A percentile compares a stretch with the other conserved stretches of the same genome.
phyloP scores from a whole-genome alignment of 2,888 invertebrate genomes.

The Torymus texanus region DNA sequence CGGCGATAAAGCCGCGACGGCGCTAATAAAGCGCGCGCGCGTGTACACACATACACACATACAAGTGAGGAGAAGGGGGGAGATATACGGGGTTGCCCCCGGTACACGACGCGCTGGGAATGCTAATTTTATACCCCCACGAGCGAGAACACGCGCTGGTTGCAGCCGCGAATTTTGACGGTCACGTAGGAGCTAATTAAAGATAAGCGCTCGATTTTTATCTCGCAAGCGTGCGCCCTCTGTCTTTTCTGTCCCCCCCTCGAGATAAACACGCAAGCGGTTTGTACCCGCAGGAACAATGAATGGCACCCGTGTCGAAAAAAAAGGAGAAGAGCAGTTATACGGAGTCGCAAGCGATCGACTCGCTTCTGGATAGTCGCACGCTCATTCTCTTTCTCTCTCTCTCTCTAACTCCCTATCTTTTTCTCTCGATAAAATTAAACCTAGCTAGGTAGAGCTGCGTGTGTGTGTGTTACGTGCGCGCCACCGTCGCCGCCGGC shows the following conservation, averaged over 20 bases:
- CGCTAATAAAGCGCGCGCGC: background rate
- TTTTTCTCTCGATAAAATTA: slow-evolving; percentile 36
- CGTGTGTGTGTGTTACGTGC: too few species aligned
- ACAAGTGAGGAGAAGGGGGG: background rate
- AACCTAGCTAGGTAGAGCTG: slow-evolving; percentile 8
- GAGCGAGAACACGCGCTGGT: background rate
- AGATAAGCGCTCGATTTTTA: slow-evolving; percentile 30
- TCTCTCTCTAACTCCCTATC: too few species aligned
- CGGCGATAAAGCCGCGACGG: too few species aligned
- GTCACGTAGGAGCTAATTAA: slow-evolving; percentile 30
- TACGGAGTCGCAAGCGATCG: slow-evolving; percentile 31
- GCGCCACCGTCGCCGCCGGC: too few species aligned
- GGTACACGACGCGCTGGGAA: background rate
- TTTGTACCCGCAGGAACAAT: slow-evolving; percentile 1
- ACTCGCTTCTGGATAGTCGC: slow-evolving; percentile 39
- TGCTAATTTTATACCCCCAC: slow-evolving; percentile 19
- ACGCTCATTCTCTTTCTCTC: background rate
- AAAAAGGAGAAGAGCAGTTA: background rate
- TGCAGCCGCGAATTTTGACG: slow-evolving; percentile 27
- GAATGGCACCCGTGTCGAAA: slow-evolving; percentile 7
- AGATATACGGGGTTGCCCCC: background rate
- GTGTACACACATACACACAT: background rate
- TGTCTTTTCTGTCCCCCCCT: background rate
- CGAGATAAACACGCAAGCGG: background rate
- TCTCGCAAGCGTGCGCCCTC: background rate